Base-by-base conservation (phyloP, 2,888 invertebrate genomes). In the Melinaea menophilus region DNA sequence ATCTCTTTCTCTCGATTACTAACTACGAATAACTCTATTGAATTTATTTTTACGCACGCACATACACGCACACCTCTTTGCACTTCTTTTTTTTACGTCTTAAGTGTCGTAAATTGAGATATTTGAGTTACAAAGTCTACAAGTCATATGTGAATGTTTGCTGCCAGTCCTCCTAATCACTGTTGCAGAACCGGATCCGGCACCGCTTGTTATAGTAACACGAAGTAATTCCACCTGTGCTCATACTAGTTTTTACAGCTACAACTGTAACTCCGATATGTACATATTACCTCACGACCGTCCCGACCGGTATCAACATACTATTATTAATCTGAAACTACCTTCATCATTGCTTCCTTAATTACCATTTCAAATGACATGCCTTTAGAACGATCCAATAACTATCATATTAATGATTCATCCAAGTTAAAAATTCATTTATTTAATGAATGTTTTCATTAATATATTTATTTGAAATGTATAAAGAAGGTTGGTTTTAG, bases 181-280 rank as follows among this genome's bases (percentile, higher is more conserved):
- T 74, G 73, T 68, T 66, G 61, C 63, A 72, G 75, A 75, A 86
- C 84, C 81, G 81, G 84, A 80, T 79, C 74, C 76, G 76, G 76
- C 64, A 59, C 71, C 73, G 75, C 75, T 74, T 68, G 74, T 67
- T 74, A 73, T 75, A 75, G 71, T 74, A 74, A 74, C 78, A 73
- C 75, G 73, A 79, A 79, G 81, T 79, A 79, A 81, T 77, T 79
- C 78, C 82, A 85, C 84, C 83, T 84, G 83, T 80, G 80, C 75
- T 69, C 77, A 75, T 80, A 80, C 82, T 74, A 85, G 83, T 88
- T 86, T 86, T 87, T 85, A 78, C 74, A 77, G 76, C 73, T 73
- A 73, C 76, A 73, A 73, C 75, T 74, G 76, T 76, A 73, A 74
- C 70, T 73, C 65, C 66, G 68, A 73, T 72, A 71, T 69, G 67